Percentiles rank a stretch among this genome's conserved stretches.
Evolutionary conservation across 2,113 vertebrate species (phyloP).

Genomic region (Caracal caracal): DNA sequence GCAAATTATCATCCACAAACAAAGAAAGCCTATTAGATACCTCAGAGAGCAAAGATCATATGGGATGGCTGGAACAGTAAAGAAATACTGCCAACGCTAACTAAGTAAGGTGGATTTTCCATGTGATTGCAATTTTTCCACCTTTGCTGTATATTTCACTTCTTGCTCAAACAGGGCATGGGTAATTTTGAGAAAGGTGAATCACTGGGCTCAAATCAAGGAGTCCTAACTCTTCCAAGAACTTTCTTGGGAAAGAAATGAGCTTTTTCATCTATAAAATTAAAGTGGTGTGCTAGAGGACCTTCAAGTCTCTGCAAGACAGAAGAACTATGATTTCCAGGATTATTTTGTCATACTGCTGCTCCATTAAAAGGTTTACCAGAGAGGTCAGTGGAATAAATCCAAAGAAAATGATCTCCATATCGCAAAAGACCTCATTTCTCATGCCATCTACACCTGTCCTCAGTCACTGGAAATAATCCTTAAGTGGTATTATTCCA

Average conservation of each 20-base stretch:
- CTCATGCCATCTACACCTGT: not conserved
- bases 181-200: not conserved
- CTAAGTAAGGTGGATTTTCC: not conserved
- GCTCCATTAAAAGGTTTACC: not conserved
- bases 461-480: not conserved
- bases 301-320: not conserved
- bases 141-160: not conserved
- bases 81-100: not conserved
- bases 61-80: fast-evolving
- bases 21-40: not conserved
- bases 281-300: not conserved
- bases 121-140: not conserved
- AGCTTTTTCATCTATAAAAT: not conserved
- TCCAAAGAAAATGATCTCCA: not conserved
- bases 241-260: not conserved
- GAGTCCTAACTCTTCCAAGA: not conserved
- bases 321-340: not conserved
- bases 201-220: not conserved
- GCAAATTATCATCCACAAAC: not conserved
- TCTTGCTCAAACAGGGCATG: not conserved
- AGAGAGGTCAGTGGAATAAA: not conserved
- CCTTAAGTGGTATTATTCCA: not conserved
- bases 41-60: not conserved
- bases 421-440: not conserved
- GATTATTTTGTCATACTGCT: not conserved